Percentiles rank a stretch among this genome's conserved stretches.
phyloP scores from a whole-genome alignment of 2,797 vertebrate genomes.

The Botia almorhae region DNA sequence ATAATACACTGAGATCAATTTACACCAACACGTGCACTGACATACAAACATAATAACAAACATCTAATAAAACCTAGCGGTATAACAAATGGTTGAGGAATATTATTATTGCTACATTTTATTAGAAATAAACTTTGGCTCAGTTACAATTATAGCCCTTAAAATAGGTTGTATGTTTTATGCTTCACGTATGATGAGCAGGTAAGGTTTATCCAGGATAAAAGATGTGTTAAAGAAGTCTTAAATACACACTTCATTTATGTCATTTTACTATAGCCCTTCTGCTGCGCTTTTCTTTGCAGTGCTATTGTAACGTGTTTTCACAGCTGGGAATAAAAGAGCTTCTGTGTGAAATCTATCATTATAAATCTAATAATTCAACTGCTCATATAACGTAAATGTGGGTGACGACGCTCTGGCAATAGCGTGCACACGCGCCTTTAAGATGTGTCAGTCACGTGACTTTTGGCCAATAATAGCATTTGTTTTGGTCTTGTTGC shows the following conservation, averaged over 20 bases:
- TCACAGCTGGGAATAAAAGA: neutral
- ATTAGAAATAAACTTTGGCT: no score
- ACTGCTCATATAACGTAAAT: neutral
- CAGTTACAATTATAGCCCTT: no score
- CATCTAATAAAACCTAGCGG: no score
- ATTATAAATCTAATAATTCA: no score
- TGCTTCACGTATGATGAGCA: no score
- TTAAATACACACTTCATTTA: neutral
- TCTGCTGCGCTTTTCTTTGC: constrained; percentile 15
- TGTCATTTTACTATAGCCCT: neutral
- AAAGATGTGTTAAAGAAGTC: neutral
- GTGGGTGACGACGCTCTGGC: neutral
- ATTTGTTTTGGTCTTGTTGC: constrained; percentile 79
- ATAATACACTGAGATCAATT: neutral
- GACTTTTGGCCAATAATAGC: constrained; percentile 67
- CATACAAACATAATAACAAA: no score
- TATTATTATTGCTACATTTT: no score
- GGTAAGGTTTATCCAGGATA: neutral
- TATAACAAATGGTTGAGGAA: no score
- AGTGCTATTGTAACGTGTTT: neutral
- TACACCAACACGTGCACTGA: neutral
- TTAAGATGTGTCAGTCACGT: constrained; percentile 55
- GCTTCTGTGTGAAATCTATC: no score
- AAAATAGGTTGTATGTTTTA: no score
- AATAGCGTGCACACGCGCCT: constrained; percentile 35